A percentile compares a stretch with the other conserved stretches of the same genome.
Conservation (phyloP, 2,888 invertebrate species). For the Drosophila paracracens region DNA sequence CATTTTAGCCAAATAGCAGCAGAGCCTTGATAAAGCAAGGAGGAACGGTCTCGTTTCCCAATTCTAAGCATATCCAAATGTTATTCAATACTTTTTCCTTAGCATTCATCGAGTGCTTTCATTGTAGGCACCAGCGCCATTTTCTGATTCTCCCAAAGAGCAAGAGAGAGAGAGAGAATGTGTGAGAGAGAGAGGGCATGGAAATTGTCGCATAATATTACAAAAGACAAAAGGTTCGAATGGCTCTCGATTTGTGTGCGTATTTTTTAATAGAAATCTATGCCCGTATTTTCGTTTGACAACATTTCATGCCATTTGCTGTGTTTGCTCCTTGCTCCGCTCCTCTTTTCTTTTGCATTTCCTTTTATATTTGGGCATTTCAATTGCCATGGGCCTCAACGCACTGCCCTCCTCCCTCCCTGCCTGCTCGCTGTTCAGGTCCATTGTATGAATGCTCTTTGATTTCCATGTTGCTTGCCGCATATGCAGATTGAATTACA, state of each 20-base stretch:
- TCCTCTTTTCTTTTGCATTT: conserved; percentile 39
- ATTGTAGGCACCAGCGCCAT: conserved; percentile 60
- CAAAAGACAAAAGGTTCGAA: conserved; percentile 78
- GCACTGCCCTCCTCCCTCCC: not conserved
- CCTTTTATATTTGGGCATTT: conserved; percentile 57
- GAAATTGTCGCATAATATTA: conserved; percentile 79
- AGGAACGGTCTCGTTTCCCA: conserved; percentile 10
- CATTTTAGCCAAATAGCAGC: conserved; percentile 49
- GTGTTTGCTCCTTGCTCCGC: conserved; percentile 7
- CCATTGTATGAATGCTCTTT: conserved; percentile 51
- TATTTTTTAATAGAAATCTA: conserved; percentile 71
- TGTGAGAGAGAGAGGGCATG: not conserved
- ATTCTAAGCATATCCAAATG: conserved; percentile 73
- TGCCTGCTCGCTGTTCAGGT: not conserved
- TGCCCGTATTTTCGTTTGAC: conserved; percentile 80
- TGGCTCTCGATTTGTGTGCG: conserved; percentile 38
- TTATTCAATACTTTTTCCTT: conserved; percentile 78
- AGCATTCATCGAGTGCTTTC: conserved; percentile 53
- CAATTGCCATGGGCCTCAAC: conserved; percentile 50
- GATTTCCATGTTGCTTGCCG: conserved; percentile 58
- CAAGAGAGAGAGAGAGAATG: not conserved
- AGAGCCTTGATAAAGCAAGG: conserved; percentile 32
- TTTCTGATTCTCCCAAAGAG: conserved; percentile 68
- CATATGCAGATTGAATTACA: conserved; percentile 80
- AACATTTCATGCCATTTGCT: conserved; percentile 66